Evolutionary conservation across 2,888 invertebrate genomes (phyloP).

Genomic region (Leucoptera coffeella): DNA sequence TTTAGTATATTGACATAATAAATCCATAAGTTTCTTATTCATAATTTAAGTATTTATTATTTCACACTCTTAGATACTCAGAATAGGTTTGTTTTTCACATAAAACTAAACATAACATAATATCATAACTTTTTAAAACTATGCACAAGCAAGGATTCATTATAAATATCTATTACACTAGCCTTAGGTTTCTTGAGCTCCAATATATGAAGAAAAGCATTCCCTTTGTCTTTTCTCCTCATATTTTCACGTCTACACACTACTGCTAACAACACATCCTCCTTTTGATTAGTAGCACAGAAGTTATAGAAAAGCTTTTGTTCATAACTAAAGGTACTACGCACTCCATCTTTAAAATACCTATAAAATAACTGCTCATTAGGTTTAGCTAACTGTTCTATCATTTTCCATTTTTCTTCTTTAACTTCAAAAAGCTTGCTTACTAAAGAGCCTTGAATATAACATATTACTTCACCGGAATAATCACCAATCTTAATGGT

Average conservation of each 20-base stretch:
- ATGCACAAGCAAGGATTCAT: background rate
- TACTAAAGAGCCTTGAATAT: slow-evolving; percentile 21
- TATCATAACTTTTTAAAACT: background rate
- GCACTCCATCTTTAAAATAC: slow-evolving; percentile 33
- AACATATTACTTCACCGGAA: slow-evolving; percentile 28
- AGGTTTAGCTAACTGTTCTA: slow-evolving; percentile 22
- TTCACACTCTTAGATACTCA: background rate
- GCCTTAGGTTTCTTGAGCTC: slow-evolving; percentile 22
- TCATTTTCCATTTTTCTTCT: slow-evolving; percentile 23
- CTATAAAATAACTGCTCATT: slow-evolving; percentile 36
- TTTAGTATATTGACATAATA: too few relatives aligned
- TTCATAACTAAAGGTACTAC: slow-evolving; percentile 19
- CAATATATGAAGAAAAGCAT: slow-evolving; percentile 25
- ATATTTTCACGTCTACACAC: slow-evolving; percentile 24
- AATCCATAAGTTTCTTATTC: too few relatives aligned
- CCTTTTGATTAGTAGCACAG: slow-evolving; percentile 24
- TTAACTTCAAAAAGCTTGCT: slow-evolving; percentile 28
- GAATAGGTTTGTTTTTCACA: background rate
- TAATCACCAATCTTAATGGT: slow-evolving; percentile 26
- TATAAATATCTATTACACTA: slow-evolving; percentile 20
- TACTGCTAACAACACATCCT: slow-evolving; percentile 20
- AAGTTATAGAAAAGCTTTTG: slow-evolving; percentile 42
- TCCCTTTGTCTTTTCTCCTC: slow-evolving; percentile 24
- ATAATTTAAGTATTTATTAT: background rate
- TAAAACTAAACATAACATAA: background rate